Percentiles rank a stretch among this genome's conserved stretches.
These are phyloP conservation scores for Pammene fasciana DNA, from an alignment of 2,888 invertebrate genomes.

Conservation along the genomic window DNA sequence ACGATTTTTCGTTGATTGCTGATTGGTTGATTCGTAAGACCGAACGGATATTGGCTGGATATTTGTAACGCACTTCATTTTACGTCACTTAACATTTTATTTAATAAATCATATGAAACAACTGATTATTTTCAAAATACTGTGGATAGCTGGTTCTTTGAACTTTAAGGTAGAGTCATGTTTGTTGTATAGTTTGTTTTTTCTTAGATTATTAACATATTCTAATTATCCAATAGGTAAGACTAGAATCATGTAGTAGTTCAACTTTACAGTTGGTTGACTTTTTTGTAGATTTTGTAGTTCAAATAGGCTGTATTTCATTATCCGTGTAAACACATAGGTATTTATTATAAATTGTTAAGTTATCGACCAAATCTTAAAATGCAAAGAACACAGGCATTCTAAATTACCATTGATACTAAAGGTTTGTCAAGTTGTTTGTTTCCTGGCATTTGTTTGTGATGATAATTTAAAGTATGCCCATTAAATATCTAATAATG, in stretches of 20 bases:
- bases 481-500: slow-evolving; percentile 36
- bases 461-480: slow-evolving; percentile 27
- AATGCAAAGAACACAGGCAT: slow-evolving; percentile 26
- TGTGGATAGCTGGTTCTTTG: slow-evolving; percentile 20
- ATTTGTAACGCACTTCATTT: slow-evolving; percentile 27
- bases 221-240: slow-evolving; percentile 3
- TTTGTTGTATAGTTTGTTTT: neutral
- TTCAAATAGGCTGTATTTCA: neutral
- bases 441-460: slow-evolving; percentile 17
- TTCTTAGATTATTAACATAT: neutral
- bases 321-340: neutral
- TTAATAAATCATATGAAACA: neutral
- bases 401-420: neutral
- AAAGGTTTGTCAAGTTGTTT: slow-evolving; percentile 9
- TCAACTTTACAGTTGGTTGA: neutral
- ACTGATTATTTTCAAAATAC: neutral
- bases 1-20: slow-evolving; percentile 9
- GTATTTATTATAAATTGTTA: neutral
- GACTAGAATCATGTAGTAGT: neutral
- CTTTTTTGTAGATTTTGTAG: neutral
- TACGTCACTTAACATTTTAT: slow-evolving; percentile 11
- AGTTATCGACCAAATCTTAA: slow-evolving; percentile 2
- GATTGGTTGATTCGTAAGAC: slow-evolving; percentile 20
- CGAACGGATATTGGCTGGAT: slow-evolving; percentile 37
- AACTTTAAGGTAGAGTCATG: slow-evolving; percentile 7